Conservation (phyloP, 1,140 invertebrate species). For the Drosophila parvula region DNA sequence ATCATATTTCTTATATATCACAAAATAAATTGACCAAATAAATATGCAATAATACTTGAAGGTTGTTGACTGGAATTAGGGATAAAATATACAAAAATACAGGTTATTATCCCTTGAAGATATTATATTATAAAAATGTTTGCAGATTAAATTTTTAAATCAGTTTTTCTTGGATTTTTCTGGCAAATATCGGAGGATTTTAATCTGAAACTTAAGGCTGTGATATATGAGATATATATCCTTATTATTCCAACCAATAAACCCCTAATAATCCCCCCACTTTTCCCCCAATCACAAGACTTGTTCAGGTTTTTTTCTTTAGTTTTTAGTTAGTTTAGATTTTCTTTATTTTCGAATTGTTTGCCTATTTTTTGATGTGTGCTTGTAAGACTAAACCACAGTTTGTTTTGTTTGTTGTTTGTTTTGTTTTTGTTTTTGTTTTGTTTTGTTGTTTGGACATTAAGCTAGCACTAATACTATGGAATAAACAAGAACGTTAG, state of each 20-base stretch:
- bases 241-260: neutral
- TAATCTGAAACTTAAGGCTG: too few species aligned
- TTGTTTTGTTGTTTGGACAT: slow-evolving; percentile 45
- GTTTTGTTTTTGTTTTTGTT: slow-evolving; percentile 46
- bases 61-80: neutral
- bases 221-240: neutral
- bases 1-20: too few species aligned
- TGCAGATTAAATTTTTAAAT: too few species aligned
- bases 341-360: slow-evolving; percentile 45
- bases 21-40: neutral
- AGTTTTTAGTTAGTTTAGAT: neutral
- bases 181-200: too few species aligned
- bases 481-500: slow-evolving; percentile 58
- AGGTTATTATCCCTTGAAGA: too few species aligned
- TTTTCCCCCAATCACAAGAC: too few species aligned
- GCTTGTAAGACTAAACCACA: slow-evolving; percentile 81
- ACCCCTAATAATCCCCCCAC: too few species aligned
- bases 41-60: neutral
- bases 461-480: slow-evolving; percentile 51
- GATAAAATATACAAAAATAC: neutral
- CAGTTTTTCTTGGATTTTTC: too few species aligned
- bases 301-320: too few species aligned
- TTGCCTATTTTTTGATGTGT: slow-evolving; percentile 52
- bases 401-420: slow-evolving; percentile 72
- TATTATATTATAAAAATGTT: too few species aligned